Base-by-base conservation (phyloP, 2,113 vertebrate genomes). In the human region DNA sequence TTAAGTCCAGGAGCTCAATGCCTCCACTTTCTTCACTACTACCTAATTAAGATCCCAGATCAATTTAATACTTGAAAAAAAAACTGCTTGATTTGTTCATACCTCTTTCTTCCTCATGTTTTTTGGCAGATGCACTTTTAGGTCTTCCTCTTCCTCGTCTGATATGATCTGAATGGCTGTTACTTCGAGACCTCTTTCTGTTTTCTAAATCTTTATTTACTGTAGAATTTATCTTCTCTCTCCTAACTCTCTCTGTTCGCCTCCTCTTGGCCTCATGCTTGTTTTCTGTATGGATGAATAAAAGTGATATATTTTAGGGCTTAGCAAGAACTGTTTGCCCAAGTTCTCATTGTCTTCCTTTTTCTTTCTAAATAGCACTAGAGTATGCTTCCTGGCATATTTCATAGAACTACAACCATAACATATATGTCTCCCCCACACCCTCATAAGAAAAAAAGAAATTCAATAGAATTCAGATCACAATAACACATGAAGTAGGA, bases 61-160 rank as follows among this genome's bases (percentile, higher is more conserved):
- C 66, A 84, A 64, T 30, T 75, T 80, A 95, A 90, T 38, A 76
- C 38, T 90, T 75, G 8, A 52, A 0, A 89, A 52, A 50, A 82
- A 88, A 14, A 59, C 66, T 95, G n/a, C 81, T 64, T 5, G 23
- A 92, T 87, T 97, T 95, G 94, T 76, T 94, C 97, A 98, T 99
- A 99, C 99, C 99, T 99, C 99, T 99, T 96, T 99, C 99, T 81
- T 99, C 99, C 89, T 99, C 99, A 1, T 99, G 99, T 72, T 99
- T 99, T 99, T 99, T 99, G 78, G 99, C 98, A 30, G 99, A 99
- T 48, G 99, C 99, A 48, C 99, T 99, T 97, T 99, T 99, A 17
- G 99, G 99, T 97, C 99, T 97, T 88, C 99, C 99, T 94, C 99
- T 98, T 72, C 99, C 99, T 97, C 99, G 98, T 84, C 99, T 99